Evolutionary conservation across 1,140 invertebrate species (phyloP).

Genomic region (Eciton burchellii): DNA sequence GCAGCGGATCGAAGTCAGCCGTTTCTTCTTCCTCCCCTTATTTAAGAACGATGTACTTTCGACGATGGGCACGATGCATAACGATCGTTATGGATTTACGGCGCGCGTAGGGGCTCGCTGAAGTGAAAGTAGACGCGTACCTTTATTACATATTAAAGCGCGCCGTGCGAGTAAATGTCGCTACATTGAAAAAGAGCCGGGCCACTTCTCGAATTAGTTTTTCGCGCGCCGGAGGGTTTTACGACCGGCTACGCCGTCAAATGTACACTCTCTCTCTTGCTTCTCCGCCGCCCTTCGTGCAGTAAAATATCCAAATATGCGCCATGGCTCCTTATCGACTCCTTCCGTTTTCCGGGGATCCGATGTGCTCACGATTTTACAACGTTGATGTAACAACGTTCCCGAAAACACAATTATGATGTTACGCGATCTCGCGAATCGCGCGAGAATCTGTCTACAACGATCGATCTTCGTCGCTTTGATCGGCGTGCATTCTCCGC

Average conservation of each 20-base stretch:
- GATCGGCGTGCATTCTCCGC: not conserved
- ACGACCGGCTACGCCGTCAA: slow-evolving; percentile 49
- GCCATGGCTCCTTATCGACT: no score
- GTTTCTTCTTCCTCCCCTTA: not conserved
- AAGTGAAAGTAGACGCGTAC: slow-evolving; percentile 41
- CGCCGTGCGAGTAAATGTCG: slow-evolving; percentile 14
- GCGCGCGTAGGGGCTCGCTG: not conserved
- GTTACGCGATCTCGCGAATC: slow-evolving; percentile 1
- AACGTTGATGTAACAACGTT: not conserved
- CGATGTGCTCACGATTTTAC: no score
- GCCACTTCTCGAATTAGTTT: slow-evolving; percentile 61
- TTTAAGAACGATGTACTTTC: slow-evolving; percentile 49
- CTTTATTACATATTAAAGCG: slow-evolving; percentile 58
- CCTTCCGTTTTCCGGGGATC: no score
- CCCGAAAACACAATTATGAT: slow-evolving; percentile 1
- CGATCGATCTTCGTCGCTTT: not conserved
- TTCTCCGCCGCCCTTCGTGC: slow-evolving; percentile 1
- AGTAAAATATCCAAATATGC: slow-evolving; percentile 34
- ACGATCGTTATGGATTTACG: slow-evolving; percentile 54
- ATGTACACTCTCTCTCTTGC: slow-evolving; percentile 16
- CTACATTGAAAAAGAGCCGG: slow-evolving; percentile 32
- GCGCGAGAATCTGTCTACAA: not conserved
- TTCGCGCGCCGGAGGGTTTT: slow-evolving; percentile 28
- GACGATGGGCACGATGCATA: slow-evolving; percentile 44
- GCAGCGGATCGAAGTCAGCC: slow-evolving; percentile 27